phyloP scores from a whole-genome alignment of 2,797 vertebrate species.

The Oryzias dopingdopingensis region DNA sequence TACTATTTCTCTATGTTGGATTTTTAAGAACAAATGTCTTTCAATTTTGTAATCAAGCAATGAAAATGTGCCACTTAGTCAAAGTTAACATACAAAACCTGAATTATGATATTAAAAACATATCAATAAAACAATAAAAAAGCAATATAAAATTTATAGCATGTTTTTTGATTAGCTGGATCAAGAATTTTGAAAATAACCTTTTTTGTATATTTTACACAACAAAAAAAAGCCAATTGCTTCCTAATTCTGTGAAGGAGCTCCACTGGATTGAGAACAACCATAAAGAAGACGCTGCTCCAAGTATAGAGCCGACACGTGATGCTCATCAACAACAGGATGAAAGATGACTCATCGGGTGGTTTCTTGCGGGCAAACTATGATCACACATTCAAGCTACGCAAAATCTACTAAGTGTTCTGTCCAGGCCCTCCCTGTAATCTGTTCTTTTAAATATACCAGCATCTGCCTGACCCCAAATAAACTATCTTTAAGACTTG shows the following conservation, averaged over 20 bases:
- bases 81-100: too few relatives aligned
- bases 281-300: slow-evolving; percentile 14
- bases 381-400: slow-evolving; percentile 12
- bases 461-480: background rate
- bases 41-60: too few relatives aligned
- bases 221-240: background rate
- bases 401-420: background rate
- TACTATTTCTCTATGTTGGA: too few relatives aligned
- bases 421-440: background rate
- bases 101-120: too few relatives aligned
- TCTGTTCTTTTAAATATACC: background rate
- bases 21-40: too few relatives aligned
- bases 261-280: slow-evolving; percentile 10
- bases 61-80: too few relatives aligned
- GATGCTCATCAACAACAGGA: slow-evolving; percentile 32
- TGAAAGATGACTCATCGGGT: slow-evolving; percentile 35
- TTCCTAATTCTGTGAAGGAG: slow-evolving; percentile 7
- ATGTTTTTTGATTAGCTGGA: too few relatives aligned
- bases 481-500: background rate
- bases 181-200: too few relatives aligned
- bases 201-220: too few relatives aligned
- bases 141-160: too few relatives aligned
- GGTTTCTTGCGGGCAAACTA: slow-evolving; percentile 8
- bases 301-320: slow-evolving; percentile 28
- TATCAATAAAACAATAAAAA: too few relatives aligned